These are phyloP conservation scores for Drosophila bocqueti DNA, from an alignment of 1,140 invertebrate genomes.

Conservation along the genomic window DNA sequence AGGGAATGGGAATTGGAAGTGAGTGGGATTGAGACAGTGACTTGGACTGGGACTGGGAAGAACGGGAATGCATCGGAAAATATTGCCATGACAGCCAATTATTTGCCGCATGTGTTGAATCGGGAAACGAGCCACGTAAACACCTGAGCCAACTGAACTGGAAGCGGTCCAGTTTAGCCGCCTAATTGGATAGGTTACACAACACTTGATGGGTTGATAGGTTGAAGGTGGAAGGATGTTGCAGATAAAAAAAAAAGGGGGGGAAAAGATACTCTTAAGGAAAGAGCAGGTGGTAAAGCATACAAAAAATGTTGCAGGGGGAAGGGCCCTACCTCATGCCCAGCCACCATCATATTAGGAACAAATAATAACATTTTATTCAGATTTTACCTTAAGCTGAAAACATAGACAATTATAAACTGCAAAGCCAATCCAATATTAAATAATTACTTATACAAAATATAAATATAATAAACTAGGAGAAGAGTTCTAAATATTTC, in stretches of 20 bases:
- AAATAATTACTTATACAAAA: no score
- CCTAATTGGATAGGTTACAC: slow-evolving; percentile 10
- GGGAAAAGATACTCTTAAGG: neutral
- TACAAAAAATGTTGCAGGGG: neutral
- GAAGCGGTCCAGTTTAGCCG: slow-evolving; percentile 11
- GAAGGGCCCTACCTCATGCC: neutral
- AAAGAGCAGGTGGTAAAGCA: neutral
- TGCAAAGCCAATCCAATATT: no score
- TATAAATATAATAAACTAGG: no score
- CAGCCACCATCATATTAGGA: neutral
- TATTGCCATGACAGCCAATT: slow-evolving; percentile 14
- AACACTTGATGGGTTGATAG: slow-evolving; percentile 3
- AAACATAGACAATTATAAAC: no score
- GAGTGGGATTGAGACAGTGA: neutral
- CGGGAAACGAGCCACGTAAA: slow-evolving; percentile 10
- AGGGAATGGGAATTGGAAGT: neutral
- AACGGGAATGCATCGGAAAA: neutral
- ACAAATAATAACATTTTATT: neutral
- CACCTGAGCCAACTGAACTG: slow-evolving; percentile 10
- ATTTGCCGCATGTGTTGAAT: slow-evolving; percentile 8
- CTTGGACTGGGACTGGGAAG: no score
- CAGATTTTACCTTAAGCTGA: no score
- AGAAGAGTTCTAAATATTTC: no score
- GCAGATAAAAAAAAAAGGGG: neutral
- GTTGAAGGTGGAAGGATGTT: neutral